A percentile compares a stretch with the other conserved stretches of the same genome.
Evolutionary conservation across 2,113 vertebrate species (phyloP).

Genomic region (Fregetta grallaria): DNA sequence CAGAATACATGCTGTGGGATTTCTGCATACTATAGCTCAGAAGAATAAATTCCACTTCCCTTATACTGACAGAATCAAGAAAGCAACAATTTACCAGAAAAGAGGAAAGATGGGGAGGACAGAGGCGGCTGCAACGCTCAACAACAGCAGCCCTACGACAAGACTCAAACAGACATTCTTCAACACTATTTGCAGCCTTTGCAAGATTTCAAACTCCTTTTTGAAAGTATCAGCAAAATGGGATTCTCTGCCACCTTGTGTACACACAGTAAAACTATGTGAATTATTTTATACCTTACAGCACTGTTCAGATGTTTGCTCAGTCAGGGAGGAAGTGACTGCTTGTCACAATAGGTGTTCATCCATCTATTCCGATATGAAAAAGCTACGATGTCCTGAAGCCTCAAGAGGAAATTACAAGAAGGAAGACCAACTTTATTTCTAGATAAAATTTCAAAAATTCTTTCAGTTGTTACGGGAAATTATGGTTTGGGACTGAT

Average conservation of each 20-base stretch:
- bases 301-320: not conserved
- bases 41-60: not conserved
- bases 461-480: not conserved
- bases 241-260: constrained; percentile 4
- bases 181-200: not conserved
- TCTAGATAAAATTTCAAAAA: not conserved
- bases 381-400: not conserved
- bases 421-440: not conserved
- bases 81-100: not conserved
- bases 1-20: not conserved
- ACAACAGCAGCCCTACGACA: not conserved
- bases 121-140: not conserved
- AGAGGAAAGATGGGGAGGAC: not conserved
- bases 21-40: not conserved
- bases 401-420: not conserved
- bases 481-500: not conserved
- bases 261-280: not conserved
- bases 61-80: not conserved
- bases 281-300: not conserved
- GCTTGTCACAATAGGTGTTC: too few species aligned
- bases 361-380: not conserved
- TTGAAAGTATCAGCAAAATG: not conserved
- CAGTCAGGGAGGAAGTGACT: not conserved
- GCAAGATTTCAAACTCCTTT: not conserved
- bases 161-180: not conserved